Base-by-base conservation (phyloP, 2,113 vertebrate genomes). In the Laticauda colubrina region DNA sequence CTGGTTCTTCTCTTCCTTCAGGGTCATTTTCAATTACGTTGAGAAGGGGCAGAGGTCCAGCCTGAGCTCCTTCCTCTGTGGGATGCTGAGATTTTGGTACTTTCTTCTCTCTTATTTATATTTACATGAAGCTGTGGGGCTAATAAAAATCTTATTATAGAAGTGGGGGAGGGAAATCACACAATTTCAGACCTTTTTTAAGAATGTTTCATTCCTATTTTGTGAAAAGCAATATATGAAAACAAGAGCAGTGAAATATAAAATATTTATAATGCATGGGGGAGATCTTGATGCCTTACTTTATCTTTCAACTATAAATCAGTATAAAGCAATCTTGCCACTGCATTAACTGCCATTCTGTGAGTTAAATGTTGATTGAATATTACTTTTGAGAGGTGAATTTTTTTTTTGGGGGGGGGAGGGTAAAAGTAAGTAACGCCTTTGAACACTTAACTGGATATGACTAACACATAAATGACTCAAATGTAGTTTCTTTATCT, bases 261-360 rank as follows among this genome's bases (percentile, higher is more conserved):
- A 94, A 96, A 21, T 59, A 90, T 81, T 89, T 92, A 15, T 55
- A 94, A 91, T 95, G 85, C 91, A 51, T 95, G 87, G 92, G 29
- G 93, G 14, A 93, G 10, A 81, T 64, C 86, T 69, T 92, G 90
- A 89, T 92, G 55, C 1, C 11, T 96, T 88, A 92, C 57, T 56
- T 94, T 48, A 91, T 94, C 93, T 95, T 92, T 11, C 87, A 90
- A 87, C 57, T 91, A 87, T 56, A 85, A 93, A 94, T 90, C 81
- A 86, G 1, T 81, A 89, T 88, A 2, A 14, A 92, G 94, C 23
- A 93, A 56, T 23, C 61, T 93, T 95, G 15, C 12, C 1, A 51
- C 14, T 90, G 9, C 2, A 14, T 94, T 91, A 92, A 6, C 91
- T 93, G 21, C 64, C 85, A 93, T 64, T 29, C 18, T 34, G 20